These are phyloP conservation scores for Linurgus olivaceus DNA, from an alignment of 2,797 vertebrate genomes.

Conservation along the genomic window DNA sequence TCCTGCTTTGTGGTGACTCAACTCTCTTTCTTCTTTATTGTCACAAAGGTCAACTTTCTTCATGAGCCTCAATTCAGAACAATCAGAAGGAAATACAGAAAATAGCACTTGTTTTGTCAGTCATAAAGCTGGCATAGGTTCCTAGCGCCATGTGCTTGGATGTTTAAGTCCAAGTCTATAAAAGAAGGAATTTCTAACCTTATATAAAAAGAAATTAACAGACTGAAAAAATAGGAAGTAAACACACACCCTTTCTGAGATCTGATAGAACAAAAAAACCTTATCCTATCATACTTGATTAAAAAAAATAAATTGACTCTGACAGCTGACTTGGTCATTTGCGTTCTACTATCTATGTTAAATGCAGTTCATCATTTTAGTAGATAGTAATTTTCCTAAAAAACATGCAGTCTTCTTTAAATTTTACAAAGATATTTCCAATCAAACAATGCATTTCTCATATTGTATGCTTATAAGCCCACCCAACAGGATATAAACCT, in stretches of 20 bases:
- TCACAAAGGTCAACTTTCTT: conserved; percentile 13
- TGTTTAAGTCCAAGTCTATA: background rate
- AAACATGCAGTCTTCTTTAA: conserved; percentile 23
- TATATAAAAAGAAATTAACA: background rate
- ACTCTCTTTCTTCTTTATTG: background rate
- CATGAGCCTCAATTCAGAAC: background rate
- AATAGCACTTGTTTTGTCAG: background rate
- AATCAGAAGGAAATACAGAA: conserved; percentile 14
- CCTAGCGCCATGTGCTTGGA: background rate
- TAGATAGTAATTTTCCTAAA: conserved; percentile 25
- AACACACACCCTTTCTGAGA: background rate
- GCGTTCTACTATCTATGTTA: background rate
- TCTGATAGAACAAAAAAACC: background rate
- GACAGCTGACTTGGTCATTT: background rate
- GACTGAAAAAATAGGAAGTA: background rate
- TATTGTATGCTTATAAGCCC: background rate
- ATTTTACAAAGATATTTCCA: conserved; percentile 22
- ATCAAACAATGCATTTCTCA: conserved; percentile 13
- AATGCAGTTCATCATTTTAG: conserved; percentile 11
- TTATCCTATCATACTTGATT: background rate
- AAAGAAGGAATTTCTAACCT: background rate
- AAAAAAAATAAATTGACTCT: background rate
- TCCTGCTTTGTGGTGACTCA: background rate
- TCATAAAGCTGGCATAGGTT: background rate
- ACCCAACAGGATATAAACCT: background rate